Conservation (phyloP, 2,113 vertebrate genomes). For the Sceloporus tristichus region DNA sequence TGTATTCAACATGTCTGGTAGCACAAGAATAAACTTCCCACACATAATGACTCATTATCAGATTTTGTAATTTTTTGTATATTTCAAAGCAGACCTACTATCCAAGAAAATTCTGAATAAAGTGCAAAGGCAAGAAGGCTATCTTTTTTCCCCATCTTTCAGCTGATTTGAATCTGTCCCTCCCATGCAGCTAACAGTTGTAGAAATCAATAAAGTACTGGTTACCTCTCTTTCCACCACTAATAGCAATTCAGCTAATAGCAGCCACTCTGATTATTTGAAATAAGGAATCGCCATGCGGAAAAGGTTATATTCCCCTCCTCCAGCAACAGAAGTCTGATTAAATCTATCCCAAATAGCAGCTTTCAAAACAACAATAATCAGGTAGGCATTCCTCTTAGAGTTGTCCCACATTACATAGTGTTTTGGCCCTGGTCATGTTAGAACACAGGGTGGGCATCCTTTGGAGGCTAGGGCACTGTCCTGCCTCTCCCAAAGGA, state of each 20-base stretch:
- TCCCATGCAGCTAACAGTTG: not conserved
- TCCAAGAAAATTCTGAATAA: too few species aligned
- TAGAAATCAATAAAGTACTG: not conserved
- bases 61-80: not conserved
- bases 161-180: not conserved
- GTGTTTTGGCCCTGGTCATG: too few species aligned
- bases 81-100: not conserved
- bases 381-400: too few species aligned
- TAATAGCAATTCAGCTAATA: not conserved
- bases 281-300: not conserved
- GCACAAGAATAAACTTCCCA: not conserved
- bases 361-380: too few species aligned
- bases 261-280: not conserved
- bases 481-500: too few species aligned
- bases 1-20: not conserved
- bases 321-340: not conserved
- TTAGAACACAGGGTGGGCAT: too few species aligned
- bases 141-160: not conserved
- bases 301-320: not conserved
- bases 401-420: too few species aligned
- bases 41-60: not conserved
- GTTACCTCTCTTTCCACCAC: not conserved
- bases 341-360: too few species aligned
- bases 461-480: too few species aligned
- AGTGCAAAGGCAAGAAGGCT: too few species aligned